Percentiles rank a stretch among this genome's conserved stretches.
phyloP scores from a whole-genome alignment of 2,113 vertebrate species.

The Lonchura striata region DNA sequence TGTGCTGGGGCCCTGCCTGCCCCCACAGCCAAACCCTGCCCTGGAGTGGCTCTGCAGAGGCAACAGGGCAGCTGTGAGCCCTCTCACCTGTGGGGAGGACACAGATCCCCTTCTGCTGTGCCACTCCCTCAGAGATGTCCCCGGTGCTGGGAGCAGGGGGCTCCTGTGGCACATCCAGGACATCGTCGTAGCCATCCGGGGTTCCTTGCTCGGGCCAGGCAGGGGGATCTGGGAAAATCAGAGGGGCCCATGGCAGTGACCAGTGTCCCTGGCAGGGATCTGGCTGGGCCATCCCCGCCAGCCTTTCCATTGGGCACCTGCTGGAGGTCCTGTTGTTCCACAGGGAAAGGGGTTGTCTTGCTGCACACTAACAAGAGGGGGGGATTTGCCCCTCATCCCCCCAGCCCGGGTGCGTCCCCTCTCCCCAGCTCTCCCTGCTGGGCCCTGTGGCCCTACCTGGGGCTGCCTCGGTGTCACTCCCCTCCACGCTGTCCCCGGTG shows the following conservation, averaged over 20 bases:
- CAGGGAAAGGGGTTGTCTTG: accelerated
- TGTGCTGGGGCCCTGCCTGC: accelerated
- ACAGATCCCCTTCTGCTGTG: neutral
- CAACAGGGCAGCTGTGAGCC: neutral
- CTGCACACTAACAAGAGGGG: accelerated
- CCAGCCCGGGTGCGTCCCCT: too few species aligned
- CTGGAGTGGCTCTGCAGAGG: neutral
- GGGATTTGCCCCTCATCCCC: neutral
- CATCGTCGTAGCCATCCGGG: neutral
- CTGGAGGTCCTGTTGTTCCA: neutral
- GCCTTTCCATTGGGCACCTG: accelerated
- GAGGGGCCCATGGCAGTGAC: neutral
- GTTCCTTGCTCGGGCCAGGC: accelerated
- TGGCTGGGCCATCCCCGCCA: neutral
- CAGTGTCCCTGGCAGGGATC: accelerated
- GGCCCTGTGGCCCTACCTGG: too few species aligned
- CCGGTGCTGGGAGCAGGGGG: accelerated
- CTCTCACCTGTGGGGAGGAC: neutral
- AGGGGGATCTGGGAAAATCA: neutral
- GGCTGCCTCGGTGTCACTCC: too few species aligned
- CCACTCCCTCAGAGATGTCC: neutral
- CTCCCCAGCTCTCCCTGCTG: too few species aligned
- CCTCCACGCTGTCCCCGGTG: too few species aligned
- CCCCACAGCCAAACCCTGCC: neutral
- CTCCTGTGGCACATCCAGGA: neutral